Percentiles rank a stretch among this genome's conserved stretches.
phyloP scores from a whole-genome alignment of 2,113 vertebrate genomes.

The Edolisoma coerulescens region DNA sequence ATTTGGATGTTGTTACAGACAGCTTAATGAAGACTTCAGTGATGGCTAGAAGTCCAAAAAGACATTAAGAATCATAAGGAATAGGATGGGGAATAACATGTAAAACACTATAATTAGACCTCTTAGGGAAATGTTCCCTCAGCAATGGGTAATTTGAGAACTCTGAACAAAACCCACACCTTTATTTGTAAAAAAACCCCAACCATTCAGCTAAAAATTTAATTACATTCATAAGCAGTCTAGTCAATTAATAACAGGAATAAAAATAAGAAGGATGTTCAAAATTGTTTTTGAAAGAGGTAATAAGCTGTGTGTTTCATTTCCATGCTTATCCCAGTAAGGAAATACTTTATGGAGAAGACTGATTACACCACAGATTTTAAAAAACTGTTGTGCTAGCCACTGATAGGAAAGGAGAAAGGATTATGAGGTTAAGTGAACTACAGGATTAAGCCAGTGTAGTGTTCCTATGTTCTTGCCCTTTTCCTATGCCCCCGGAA shows the following conservation, averaged over 20 bases:
- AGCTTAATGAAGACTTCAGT: constrained; percentile 20
- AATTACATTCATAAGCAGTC: not conserved
- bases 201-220: not conserved
- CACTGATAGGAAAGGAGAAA: not conserved
- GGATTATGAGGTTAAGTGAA: not conserved
- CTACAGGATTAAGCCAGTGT: not conserved
- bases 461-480: not conserved
- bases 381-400: not conserved
- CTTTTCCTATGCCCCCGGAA: not conserved
- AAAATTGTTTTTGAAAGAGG: not conserved
- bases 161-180: not conserved
- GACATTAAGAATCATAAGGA: not conserved
- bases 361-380: not conserved
- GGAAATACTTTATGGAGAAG: not conserved
- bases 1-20: not conserved
- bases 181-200: rapidly evolving
- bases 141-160: not conserved
- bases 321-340: not conserved
- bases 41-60: not conserved
- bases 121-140: not conserved
- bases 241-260: not conserved
- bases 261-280: not conserved
- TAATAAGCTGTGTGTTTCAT: not conserved
- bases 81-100: not conserved
- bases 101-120: not conserved